phyloP scores from a whole-genome alignment of 2,113 vertebrate species.

The Siniperca chuatsi region DNA sequence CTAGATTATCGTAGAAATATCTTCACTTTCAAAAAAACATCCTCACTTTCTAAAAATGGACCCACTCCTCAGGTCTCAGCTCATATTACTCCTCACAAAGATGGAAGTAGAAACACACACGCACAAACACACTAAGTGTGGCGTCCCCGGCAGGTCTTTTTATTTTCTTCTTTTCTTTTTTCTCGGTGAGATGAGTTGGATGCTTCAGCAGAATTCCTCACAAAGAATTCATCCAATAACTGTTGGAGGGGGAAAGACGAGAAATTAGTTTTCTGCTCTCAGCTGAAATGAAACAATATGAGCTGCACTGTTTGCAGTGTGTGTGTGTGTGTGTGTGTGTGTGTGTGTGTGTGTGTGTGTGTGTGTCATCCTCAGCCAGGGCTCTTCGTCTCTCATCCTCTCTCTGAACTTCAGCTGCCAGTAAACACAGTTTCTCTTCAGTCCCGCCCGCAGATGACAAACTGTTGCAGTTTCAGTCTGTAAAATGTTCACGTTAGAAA shows the following conservation, averaged over 20 bases:
- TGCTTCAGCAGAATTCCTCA: constrained; percentile 63
- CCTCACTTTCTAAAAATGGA: neutral
- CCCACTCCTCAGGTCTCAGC: neutral
- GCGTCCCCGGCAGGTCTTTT: constrained; percentile 12
- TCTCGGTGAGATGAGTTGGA: constrained; percentile 43
- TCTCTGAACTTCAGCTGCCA: constrained; percentile 20
- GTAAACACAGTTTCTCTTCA: neutral
- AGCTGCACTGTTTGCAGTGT: constrained; percentile 67
- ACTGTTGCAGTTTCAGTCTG: neutral
- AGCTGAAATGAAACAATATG: constrained; percentile 79
- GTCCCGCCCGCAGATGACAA: neutral
- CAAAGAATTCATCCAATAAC: constrained; percentile 75
- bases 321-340: constrained; percentile 48
- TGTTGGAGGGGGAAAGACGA: constrained; percentile 59
- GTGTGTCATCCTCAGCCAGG: constrained; percentile 32
- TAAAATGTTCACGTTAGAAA: neutral
- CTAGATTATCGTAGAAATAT: no score
- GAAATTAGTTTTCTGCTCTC: constrained; percentile 78
- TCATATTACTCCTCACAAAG: neutral
- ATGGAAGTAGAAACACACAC: neutral
- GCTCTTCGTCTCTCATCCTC: constrained; percentile 39
- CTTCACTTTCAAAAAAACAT: neutral
- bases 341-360: constrained; percentile 46
- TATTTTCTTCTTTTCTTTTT: neutral
- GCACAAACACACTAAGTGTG: constrained; percentile 12